Percentiles rank a stretch among this genome's conserved stretches.
Evolutionary conservation across 2,113 vertebrate species (phyloP).

Genomic region (Laticauda laticaudata): DNA sequence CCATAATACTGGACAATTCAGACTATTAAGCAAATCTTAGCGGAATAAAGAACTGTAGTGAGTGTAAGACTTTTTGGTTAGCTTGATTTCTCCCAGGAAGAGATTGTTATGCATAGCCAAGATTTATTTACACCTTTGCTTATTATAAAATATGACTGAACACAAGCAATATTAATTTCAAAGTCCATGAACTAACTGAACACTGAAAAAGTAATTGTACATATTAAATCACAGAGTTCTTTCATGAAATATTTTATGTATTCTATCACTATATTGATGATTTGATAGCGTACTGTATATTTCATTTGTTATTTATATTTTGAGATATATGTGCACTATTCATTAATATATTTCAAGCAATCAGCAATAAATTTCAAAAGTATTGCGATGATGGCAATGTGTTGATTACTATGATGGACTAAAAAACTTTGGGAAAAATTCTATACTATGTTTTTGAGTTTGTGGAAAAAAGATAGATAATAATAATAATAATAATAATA

Average conservation of each 20-base stretch:
- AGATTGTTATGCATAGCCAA: not conserved
- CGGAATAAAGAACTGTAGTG: not conserved
- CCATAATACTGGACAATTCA: not conserved
- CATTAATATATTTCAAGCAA: not conserved
- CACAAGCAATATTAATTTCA: not conserved
- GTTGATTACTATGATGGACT: not conserved
- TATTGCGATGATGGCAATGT: not conserved
- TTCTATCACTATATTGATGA: slow-evolving; percentile 7
- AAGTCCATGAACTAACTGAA: not conserved
- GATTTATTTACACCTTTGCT: not conserved
- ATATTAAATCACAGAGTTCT: not conserved
- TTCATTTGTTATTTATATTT: slow-evolving; percentile 14
- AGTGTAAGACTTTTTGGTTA: not conserved
- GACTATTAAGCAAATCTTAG: not conserved
- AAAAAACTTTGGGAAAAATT: not conserved
- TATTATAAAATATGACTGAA: not conserved
- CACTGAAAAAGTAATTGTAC: not conserved
- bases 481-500: not conserved
- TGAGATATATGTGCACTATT: not conserved
- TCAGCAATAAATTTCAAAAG: slow-evolving; percentile 2
- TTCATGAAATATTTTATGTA: not conserved
- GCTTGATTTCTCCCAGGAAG: not conserved
- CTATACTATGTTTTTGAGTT: not conserved
- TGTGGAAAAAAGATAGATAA: not conserved
- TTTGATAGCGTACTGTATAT: not conserved